Base-by-base conservation (phyloP, 2,113 vertebrate genomes). In the Anseranas semipalmata region DNA sequence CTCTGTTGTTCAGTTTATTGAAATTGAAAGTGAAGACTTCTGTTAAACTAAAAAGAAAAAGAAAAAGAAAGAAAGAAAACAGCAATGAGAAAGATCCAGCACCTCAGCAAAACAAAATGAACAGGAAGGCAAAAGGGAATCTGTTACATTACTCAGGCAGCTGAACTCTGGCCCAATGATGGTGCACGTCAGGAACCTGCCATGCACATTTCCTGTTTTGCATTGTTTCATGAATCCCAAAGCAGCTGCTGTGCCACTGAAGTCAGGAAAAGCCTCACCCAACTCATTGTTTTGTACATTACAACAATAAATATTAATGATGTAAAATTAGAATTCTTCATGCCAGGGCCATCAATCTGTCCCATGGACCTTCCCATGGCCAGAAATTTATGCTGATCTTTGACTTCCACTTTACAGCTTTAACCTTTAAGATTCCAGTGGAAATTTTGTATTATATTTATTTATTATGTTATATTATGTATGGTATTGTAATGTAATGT, bases 201-300 rank as follows among this genome's bases (percentile, higher is more conserved):
- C 94, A 92, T 45, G 66, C 35, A 89, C 14, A 18, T 95, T 96
- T 97, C 95, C 96, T 95, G 94, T 48, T 93, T 86, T 91, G 43
- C 50, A 94, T 95, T 96, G 93, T 95, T 97, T 87, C 79, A 52
- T 60, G 85, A 95, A 92, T 95, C 80, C 60, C 85, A 87, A 81
- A 75, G 84, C 85, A 89, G 77, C 71, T 94, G 89, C 79, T 76
- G 53, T 95, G 92, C 92, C 95, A 95, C 55, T 77, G 82, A 41
- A 77, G 63, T 95, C 79, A 95, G 86, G 95, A 97, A 96, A 95
- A 89, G 63, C 91, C 95, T 97, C 96, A 87, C 93, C 91, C 91
- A 92, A 33, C 68, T 84, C 55, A 97, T 95, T 97, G 95, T 97
- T 96, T 72, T 27, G 14, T 30, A 93, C 55, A 46, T 62, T 71